A percentile compares a stretch with the other conserved stretches of the same genome.
phyloP scores from a whole-genome alignment of 2,888 invertebrate species.

The Drosophila hawaiiensis region DNA sequence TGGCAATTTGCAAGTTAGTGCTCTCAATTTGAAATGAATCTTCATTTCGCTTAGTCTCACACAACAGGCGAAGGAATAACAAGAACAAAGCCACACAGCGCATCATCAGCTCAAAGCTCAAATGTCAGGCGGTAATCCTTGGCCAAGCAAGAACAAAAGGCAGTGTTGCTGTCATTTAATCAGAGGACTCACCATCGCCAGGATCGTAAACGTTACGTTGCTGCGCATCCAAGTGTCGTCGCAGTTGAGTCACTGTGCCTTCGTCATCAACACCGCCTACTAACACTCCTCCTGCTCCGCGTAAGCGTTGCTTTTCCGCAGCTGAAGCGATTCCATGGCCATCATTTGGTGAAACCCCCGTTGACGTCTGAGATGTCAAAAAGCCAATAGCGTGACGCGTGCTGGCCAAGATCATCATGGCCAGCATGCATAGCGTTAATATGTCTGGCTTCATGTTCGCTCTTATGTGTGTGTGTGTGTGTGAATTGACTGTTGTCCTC shows the following conservation, averaged over 20 bases:
- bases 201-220: constrained; percentile 84
- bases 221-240: constrained; percentile 53
- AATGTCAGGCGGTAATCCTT: constrained; percentile 53
- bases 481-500: constrained; percentile 45
- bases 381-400: constrained; percentile 64
- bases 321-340: constrained; percentile 33
- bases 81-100: constrained; percentile 30
- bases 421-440: constrained; percentile 65
- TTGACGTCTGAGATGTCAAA: constrained; percentile 54
- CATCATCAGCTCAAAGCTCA: constrained; percentile 17
- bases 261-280: constrained; percentile 30
- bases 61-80: background rate
- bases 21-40: constrained; percentile 11
- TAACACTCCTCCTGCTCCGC: constrained; percentile 6
- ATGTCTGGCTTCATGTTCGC: constrained; percentile 70
- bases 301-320: constrained; percentile 25
- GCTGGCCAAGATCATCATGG: constrained; percentile 69
- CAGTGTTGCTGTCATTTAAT: constrained; percentile 53
- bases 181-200: constrained; percentile 84
- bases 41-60: constrained; percentile 1
- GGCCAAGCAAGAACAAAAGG: constrained; percentile 38
- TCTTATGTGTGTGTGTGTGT: constrained; percentile 8
- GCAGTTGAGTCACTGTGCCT: constrained; percentile 46
- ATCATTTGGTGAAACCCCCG: constrained; percentile 13
- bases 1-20: background rate